Evolutionary conservation across 2,888 invertebrate genomes (phyloP).

Genomic region (Tipula vernalis): DNA sequence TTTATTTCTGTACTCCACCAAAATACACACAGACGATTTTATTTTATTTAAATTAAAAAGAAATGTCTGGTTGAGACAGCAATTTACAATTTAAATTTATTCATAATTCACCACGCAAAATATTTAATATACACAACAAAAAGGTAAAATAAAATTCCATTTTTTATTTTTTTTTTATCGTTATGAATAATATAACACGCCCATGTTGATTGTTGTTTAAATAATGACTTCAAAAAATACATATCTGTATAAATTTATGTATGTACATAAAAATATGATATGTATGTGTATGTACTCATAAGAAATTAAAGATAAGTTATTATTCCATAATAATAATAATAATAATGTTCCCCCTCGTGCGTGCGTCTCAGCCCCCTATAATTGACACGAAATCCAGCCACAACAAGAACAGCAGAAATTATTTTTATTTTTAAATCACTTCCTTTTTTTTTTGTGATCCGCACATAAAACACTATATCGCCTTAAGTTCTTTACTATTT

Average conservation of each 20-base stretch:
- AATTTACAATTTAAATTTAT: conserved; percentile 4
- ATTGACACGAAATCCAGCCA: not conserved
- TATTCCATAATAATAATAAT: not conserved
- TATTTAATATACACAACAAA: not conserved
- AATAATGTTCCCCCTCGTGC: not conserved
- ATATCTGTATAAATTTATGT: not conserved
- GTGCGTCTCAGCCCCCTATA: not conserved
- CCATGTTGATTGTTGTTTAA: conserved; percentile 4
- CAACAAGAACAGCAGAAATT: not conserved
- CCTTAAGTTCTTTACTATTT: not conserved
- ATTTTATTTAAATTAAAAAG: conserved; percentile 5
- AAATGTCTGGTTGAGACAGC: conserved; percentile 5
- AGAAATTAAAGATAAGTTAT: not conserved
- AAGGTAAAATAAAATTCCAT: not conserved
- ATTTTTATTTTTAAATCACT: not conserved
- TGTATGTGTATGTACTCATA: not conserved
- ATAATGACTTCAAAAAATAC: conserved; percentile 1
- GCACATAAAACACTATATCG: not conserved
- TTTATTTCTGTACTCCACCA: not conserved
- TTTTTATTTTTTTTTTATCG: not conserved
- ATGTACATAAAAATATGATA: not conserved
- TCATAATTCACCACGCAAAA: conserved; percentile 4
- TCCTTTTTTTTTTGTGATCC: not conserved
- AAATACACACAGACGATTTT: not conserved
- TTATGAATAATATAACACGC: conserved; percentile 4